Evolutionary conservation across 1,140 invertebrate species (phyloP).

Genomic region (Nilaparvata lugens): DNA sequence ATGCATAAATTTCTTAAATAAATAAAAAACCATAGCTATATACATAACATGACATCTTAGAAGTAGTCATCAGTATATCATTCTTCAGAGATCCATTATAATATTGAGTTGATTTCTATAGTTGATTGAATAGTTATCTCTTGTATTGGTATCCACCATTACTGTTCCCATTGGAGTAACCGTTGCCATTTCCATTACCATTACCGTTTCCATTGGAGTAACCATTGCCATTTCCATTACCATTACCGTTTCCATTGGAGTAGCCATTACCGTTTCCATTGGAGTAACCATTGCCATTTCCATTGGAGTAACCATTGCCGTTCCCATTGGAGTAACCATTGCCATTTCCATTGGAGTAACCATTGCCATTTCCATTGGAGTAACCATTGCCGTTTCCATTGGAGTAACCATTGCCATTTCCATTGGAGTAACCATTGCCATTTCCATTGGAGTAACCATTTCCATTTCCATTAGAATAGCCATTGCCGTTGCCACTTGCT

Average conservation of each 20-base stretch:
- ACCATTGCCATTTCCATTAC: not conserved
- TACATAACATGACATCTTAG: too few species aligned
- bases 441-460: not conserved
- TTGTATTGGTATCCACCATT: not conserved
- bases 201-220: not conserved
- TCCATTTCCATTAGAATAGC: not conserved
- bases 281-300: not conserved
- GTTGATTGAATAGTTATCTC: not conserved
- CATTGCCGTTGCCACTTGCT: slow-evolving; percentile 11
- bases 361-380: not conserved
- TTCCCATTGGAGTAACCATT: slow-evolving; percentile 3
- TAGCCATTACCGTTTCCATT: slow-evolving; percentile 12
- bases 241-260: not conserved
- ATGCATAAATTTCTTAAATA: too few species aligned
- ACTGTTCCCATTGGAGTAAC: not conserved
- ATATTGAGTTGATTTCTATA: too few species aligned
- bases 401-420: not conserved
- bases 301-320: slow-evolving; percentile 6
- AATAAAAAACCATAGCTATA: too few species aligned
- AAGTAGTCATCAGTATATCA: too few species aligned
- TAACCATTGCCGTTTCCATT: not conserved
- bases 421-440: not conserved
- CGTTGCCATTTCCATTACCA: not conserved
- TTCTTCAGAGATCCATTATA: too few species aligned
- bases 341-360: not conserved